Conservation (phyloP, 2,888 invertebrate species). For the Clitarchus hookeri region DNA sequence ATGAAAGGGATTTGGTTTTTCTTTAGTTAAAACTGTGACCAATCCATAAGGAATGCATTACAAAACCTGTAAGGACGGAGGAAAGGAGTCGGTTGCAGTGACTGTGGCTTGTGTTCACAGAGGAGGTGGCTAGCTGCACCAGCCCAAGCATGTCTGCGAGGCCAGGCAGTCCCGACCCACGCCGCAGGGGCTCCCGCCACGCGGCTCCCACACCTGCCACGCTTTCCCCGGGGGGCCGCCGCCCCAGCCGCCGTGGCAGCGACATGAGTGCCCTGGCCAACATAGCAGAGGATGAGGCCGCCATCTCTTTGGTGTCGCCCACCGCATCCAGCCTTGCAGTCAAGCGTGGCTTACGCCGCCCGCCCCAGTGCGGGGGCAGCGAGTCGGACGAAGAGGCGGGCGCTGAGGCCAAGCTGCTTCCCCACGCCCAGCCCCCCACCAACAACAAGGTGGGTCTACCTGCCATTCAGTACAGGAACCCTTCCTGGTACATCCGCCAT, state of each 20-base stretch:
- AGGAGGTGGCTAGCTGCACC: not conserved
- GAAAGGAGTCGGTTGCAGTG: too few relatives aligned
- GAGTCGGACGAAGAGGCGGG: constrained; percentile 51
- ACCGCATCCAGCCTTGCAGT: not conserved
- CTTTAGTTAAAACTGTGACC: too few relatives aligned
- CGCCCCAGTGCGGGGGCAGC: constrained; percentile 23
- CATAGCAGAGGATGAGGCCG: constrained; percentile 38
- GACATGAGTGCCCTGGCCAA: constrained; percentile 32
- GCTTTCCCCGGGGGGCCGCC: constrained; percentile 22
- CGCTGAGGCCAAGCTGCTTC: constrained; percentile 53
- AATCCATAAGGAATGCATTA: too few relatives aligned
- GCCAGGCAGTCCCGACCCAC: constrained; percentile 32
- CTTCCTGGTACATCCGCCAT: too few relatives aligned
- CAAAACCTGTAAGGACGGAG: too few relatives aligned
- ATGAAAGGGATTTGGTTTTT: too few relatives aligned
- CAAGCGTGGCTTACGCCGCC: not conserved
- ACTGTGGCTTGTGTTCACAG: not conserved
- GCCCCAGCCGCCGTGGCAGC: constrained; percentile 27
- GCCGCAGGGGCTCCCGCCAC: constrained; percentile 19
- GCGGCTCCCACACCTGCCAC: not conserved
- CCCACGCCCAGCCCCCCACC: constrained; percentile 35
- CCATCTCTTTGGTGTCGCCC: not conserved
- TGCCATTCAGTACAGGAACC: too few relatives aligned
- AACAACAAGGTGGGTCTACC: not conserved
- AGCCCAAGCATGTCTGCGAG: not conserved